Conservation (phyloP, 2,113 vertebrate species). For the Camelus dromedarius region DNA sequence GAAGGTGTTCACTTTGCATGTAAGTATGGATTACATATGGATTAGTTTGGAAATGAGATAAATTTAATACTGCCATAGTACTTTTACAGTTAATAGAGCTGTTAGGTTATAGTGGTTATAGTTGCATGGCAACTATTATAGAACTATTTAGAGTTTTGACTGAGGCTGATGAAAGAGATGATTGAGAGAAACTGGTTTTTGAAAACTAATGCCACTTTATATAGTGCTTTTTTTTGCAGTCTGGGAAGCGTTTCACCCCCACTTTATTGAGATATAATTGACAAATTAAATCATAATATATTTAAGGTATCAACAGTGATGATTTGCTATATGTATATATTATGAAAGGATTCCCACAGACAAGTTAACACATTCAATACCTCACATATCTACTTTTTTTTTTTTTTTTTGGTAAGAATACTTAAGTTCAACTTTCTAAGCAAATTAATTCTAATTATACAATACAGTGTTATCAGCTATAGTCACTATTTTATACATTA, state of each 20-base stretch:
- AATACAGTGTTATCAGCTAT: background rate
- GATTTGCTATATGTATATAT: background rate
- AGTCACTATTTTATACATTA: background rate
- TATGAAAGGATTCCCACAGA: background rate
- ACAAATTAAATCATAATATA: background rate
- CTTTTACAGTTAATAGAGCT: slow-evolving; percentile 9
- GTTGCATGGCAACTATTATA: background rate
- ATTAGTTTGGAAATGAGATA: background rate
- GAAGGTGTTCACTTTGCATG: background rate
- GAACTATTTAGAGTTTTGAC: background rate
- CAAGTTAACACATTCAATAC: background rate
- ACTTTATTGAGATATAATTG: background rate
- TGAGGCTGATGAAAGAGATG: background rate
- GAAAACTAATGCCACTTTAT: background rate
- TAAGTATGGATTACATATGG: background rate
- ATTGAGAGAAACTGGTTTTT: background rate
- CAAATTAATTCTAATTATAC: background rate
- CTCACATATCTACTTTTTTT: background rate
- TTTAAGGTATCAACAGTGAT: background rate
- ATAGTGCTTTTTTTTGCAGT: background rate
- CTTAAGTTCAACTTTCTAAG: background rate
- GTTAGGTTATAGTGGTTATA: background rate
- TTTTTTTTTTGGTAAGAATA: background rate
- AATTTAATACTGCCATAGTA: slow-evolving; percentile 14
- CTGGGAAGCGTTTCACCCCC: background rate